Base-by-base conservation (phyloP, 2,888 invertebrate species). In the Hyposoter didymator region DNA sequence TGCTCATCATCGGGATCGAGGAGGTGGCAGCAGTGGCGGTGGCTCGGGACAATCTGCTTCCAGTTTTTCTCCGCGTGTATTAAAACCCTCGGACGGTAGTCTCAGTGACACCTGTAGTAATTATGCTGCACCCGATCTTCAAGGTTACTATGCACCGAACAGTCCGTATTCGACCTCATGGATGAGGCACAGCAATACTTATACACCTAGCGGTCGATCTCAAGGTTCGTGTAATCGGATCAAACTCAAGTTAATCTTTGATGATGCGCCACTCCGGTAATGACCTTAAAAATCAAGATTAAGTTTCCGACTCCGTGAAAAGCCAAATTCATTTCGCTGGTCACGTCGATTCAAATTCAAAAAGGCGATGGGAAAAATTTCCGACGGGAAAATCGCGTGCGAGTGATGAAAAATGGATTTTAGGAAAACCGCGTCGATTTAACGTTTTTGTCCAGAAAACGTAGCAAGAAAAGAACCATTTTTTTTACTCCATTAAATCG, bases 71-170 rank as follows among this genome's bases (percentile, higher is more conserved):
- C 92, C 93, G 0, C 89, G 93, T 7, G 92, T 93, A 4, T 88
- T 93, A 22, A 94, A 94, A 89, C 94, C 94, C 28, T 94, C 94
- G 35, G 97, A 97, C 91, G 98, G 98, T 32, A 98, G 98, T 87
- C 95, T 98, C 49, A 98, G 98, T 74, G 98, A 98, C 91, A 97
- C 97, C 1, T 97, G 97, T 93, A 97, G 97, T 55, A 97, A 97
- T 91, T 97, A 97, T 92, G 96, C 97, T 74, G 92, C 93, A 8
- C 92, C 93, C n/a, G 95, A 94, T 89, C 91, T 94, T 62, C 94
- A 94, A 85, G 94, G 93, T 32, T 94, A 94, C 87, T 94, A 93
- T 79, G 91, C 92, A 1, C 92, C 92, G 49, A 92, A 93, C 84
- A 97, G 97, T 91, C 97, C 97, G 0, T 98, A 98, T 92, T 97